Conservation (phyloP, 2,888 invertebrate genomes). For the Gibbula magus region DNA sequence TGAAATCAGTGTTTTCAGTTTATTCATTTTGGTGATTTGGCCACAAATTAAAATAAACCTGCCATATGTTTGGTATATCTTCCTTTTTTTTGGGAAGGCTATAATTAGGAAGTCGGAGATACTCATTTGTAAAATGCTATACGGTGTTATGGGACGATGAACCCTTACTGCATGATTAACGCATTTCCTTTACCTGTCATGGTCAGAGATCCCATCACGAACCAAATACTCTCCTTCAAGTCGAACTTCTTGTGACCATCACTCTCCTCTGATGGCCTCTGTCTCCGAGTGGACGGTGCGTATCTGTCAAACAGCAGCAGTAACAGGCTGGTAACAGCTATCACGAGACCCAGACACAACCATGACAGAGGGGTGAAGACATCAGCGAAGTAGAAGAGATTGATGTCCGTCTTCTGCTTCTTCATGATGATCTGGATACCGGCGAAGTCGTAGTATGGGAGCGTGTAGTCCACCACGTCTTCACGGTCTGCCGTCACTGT, state of each 20-base stretch:
- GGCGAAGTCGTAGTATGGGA: slow-evolving; percentile 93
- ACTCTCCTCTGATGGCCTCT: slow-evolving; percentile 79
- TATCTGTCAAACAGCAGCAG: slow-evolving; percentile 92
- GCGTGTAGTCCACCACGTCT: slow-evolving; percentile 92
- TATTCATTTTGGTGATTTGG: too few species aligned
- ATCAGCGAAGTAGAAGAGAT: slow-evolving; percentile 94
- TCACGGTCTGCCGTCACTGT: slow-evolving; percentile 94
- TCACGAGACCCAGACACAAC: slow-evolving; percentile 85
- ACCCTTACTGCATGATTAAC: too few species aligned
- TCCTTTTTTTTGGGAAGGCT: too few species aligned
- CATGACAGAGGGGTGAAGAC: slow-evolving; percentile 87
- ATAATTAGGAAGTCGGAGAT: too few species aligned
- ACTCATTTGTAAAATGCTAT: too few species aligned
- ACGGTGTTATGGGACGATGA: too few species aligned
- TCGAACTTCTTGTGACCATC: slow-evolving; percentile 75
- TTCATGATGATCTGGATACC: slow-evolving; percentile 92
- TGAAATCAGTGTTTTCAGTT: too few species aligned
- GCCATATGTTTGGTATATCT: too few species aligned
- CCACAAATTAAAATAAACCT: too few species aligned
- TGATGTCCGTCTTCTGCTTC: slow-evolving; percentile 87
- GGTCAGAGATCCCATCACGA: slow-evolving; percentile 92
- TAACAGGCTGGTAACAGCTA: slow-evolving; percentile 89
- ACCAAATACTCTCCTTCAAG: slow-evolving; percentile 94
- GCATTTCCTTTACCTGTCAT: slow-evolving; percentile 79
- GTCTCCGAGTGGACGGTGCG: slow-evolving; percentile 80